Evolutionary conservation across 92 coral and sea anemone genomes (phyloP).

Genomic region (Parazoanthus swiftii): DNA sequence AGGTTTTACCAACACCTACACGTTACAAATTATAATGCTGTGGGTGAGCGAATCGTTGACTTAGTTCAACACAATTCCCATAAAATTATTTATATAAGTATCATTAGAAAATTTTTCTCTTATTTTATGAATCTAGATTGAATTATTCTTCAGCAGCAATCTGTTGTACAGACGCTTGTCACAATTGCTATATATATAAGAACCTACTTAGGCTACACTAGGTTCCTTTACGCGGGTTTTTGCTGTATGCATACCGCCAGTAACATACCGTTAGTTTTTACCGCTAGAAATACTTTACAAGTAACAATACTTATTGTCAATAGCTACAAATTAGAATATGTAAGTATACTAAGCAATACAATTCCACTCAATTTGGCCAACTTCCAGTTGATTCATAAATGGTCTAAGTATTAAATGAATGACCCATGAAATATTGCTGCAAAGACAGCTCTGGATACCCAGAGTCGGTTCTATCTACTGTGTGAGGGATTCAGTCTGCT

Average conservation of each 20-base stretch:
- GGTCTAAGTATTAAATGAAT: no score
- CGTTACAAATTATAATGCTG: background rate
- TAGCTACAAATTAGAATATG: background rate
- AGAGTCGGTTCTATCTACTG: background rate
- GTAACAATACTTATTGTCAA: background rate
- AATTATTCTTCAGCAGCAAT: background rate
- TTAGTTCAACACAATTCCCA: background rate
- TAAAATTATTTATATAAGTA: background rate
- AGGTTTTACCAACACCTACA: background rate
- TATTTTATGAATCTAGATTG: background rate
- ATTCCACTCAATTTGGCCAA: background rate
- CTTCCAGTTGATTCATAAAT: background rate
- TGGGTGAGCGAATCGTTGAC: background rate
- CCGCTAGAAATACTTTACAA: background rate
- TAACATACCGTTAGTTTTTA: background rate
- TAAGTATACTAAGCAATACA: background rate
- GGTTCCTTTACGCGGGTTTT: no score
- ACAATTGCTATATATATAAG: background rate
- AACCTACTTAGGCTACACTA: no score
- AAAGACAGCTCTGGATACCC: background rate
- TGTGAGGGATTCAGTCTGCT: background rate
- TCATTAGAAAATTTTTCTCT: background rate
- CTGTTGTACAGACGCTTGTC: conserved; percentile 10
- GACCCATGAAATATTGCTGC: background rate
- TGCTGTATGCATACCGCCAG: background rate